These are phyloP conservation scores for Montifringilla adamsi DNA, from an alignment of 2,113 vertebrate species.

Conservation along the genomic window DNA sequence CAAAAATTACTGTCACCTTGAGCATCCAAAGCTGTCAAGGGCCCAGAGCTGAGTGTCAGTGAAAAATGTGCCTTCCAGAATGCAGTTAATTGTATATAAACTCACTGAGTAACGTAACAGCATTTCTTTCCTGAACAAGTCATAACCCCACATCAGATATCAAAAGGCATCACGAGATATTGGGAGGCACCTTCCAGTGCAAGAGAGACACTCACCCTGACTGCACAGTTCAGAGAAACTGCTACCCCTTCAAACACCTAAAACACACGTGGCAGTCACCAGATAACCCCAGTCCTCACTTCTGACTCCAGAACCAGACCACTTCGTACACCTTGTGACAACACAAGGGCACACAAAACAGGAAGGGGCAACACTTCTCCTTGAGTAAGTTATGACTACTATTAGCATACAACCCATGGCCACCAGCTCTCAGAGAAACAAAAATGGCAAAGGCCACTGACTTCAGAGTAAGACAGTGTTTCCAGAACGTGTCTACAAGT, in stretches of 20 bases:
- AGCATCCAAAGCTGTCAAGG: not conserved
- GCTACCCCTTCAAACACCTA: not conserved
- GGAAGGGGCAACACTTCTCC: not conserved
- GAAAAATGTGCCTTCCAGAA: not conserved
- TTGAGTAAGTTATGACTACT: not conserved
- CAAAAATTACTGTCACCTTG: not conserved
- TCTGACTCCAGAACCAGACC: not conserved
- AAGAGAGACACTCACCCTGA: not conserved
- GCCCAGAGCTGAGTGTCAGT: not conserved
- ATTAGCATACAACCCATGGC: not conserved
- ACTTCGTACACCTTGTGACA: not conserved
- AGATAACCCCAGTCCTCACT: accelerated
- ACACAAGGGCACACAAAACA: not conserved
- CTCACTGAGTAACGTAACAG: not conserved
- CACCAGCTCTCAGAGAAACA: not conserved
- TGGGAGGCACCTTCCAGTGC: not conserved
- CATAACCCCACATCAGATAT: not conserved
- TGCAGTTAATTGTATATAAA: not conserved
- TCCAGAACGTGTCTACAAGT: not conserved
- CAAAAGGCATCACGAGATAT: not conserved
- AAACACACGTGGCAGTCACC: accelerated
- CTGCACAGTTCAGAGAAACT: not conserved
- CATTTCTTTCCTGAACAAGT: not conserved
- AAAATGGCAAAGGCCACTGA: not conserved
- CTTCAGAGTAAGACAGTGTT: not conserved